These are phyloP conservation scores for Aphelenchoides bicaudatus DNA, from an alignment of 2,888 invertebrate genomes.

Conservation along the genomic window DNA sequence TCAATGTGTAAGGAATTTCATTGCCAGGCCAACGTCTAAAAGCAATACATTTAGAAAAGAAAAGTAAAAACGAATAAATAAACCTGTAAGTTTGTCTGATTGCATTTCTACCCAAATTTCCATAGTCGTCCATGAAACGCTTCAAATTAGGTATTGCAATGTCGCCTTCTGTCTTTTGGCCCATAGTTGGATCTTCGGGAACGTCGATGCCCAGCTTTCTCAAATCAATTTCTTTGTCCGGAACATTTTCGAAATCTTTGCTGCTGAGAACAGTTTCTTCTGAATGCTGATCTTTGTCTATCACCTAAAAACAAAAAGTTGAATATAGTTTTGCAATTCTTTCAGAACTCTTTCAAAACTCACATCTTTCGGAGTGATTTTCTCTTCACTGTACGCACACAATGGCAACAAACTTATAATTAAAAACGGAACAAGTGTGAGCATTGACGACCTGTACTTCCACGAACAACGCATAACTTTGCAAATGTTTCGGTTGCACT, in stretches of 20 bases:
- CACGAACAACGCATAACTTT: neutral
- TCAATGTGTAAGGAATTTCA: conserved; percentile 59
- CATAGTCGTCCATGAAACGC: conserved; percentile 43
- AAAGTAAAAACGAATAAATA: neutral
- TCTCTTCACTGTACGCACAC: neutral
- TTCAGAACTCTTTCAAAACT: conserved; percentile 23
- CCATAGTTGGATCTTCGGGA: conserved; percentile 52
- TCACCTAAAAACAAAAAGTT: conserved; percentile 27
- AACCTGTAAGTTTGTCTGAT: conserved; percentile 53
- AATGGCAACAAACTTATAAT: neutral
- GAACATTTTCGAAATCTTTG: conserved; percentile 32
- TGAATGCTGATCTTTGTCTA: conserved; percentile 32
- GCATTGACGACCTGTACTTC: neutral
- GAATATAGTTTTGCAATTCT: conserved; percentile 16
- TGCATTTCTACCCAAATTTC: conserved; percentile 50
- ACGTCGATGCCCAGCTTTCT: conserved; percentile 47
- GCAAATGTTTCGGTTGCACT: too few species aligned
- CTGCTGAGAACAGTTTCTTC: conserved; percentile 35
- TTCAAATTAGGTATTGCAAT: conserved; percentile 41
- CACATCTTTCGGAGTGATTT: conserved; percentile 25
- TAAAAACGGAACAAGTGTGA: neutral
- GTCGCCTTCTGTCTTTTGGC: conserved; percentile 53
- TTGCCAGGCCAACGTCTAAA: conserved; percentile 34
- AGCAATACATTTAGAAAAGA: conserved; percentile 15
- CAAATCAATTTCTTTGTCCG: conserved; percentile 38